Evolutionary conservation across 2,113 vertebrate species (phyloP).

Genomic region (Lanius ludovicianus): DNA sequence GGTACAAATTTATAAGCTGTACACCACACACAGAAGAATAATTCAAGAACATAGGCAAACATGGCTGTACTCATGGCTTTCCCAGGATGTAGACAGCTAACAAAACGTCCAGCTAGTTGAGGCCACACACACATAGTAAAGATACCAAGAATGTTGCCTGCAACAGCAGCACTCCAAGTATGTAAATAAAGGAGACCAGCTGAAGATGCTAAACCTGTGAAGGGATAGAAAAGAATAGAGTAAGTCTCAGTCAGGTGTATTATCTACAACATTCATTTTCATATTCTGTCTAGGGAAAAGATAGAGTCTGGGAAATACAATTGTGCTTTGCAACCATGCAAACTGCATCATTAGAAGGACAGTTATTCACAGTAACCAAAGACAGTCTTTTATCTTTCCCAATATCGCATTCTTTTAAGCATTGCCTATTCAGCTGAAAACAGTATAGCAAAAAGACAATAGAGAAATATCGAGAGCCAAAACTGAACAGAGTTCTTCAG

Average conservation of each 20-base stretch:
- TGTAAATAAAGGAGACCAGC: constrained; percentile 69
- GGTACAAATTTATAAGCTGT: constrained; percentile 81
- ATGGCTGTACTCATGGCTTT: constrained; percentile 68
- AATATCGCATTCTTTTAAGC: neutral
- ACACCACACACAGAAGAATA: constrained; percentile 76
- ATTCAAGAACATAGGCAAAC: constrained; percentile 61
- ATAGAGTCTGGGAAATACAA: neutral
- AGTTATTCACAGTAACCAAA: neutral
- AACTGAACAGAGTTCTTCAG: neutral
- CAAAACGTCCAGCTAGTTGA: constrained; percentile 39
- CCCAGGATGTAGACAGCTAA: constrained; percentile 58
- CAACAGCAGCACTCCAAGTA: constrained; percentile 70
- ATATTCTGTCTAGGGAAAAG: neutral
- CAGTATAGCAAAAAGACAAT: neutral
- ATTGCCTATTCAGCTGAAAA: neutral
- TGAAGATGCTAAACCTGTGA: constrained; percentile 64
- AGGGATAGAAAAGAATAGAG: neutral
- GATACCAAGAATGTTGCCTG: constrained; percentile 64
- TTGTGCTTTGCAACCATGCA: neutral
- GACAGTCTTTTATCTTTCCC: neutral
- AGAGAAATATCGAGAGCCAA: neutral
- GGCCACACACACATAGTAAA: constrained; percentile 72
- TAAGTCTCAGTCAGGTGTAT: neutral
- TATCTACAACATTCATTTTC: neutral
- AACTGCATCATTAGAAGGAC: neutral